Base-by-base conservation (phyloP, 2,113 vertebrate genomes). In the Rhabdomys dilectus region DNA sequence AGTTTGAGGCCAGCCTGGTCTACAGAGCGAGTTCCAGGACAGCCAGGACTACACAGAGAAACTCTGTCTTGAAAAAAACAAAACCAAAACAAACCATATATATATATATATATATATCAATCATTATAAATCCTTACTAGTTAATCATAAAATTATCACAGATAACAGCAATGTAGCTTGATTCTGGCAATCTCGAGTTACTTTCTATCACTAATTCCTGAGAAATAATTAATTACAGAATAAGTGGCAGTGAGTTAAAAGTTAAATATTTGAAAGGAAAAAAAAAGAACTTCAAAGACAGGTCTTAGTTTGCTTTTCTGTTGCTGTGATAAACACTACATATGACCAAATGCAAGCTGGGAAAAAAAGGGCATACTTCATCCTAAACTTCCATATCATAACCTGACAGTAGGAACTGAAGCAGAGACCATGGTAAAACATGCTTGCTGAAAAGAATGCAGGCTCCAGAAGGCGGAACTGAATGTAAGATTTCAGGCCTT, bases 141-240 rank as follows among this genome's bases (percentile, higher is more conserved):
- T 53, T 12, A 77, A 64, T 75, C 56, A 89, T 75, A 85, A 92
- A 89, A 92, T 88, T 24, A 77, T 95, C 58, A 89, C n/a, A 89
- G 26, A 51, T 53, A 95, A 78, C n/a, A 84, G 60, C 21, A 87
- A 77, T 22, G 1, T 36, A 70, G 51, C 87, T 4, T 72, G 36
- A 88, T 95, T 56, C 70, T 64, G n/a, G 64, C 31, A 94, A 77
- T 87, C 56, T 89, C 7, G 51, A 13, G 68, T 90, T 88, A 77
- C 45, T 95, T 94, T 93, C 51, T 51, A 92, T 42, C 31, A 89
- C 56, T 95, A 42, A 82, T 19, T 56, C 60, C 66, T 48, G 16
- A 75, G 48, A 58, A 81, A 86, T 78, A 86, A 60, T 51, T 91
- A 95, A 68, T 68, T 68, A 34, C 94, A 89, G 39, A 53, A 78